phyloP scores from a whole-genome alignment of 2,797 vertebrate species.

The Synaphobranchus kaupii region DNA sequence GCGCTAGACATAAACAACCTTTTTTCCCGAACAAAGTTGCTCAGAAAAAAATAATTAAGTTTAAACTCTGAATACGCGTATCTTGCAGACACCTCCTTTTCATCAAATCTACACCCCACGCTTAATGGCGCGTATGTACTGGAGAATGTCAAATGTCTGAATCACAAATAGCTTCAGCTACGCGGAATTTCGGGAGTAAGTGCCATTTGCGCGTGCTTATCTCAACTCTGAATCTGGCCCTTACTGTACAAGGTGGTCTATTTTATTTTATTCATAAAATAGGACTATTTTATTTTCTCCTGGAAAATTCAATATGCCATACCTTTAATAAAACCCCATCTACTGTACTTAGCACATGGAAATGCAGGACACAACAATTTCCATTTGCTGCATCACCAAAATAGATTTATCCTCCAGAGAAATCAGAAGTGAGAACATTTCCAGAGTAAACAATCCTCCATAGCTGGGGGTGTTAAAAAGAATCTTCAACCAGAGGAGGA shows the following conservation, averaged over 20 bases:
- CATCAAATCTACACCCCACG: no score
- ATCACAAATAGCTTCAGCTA: no score
- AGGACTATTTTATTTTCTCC: slow-evolving; percentile 34
- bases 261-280: neutral
- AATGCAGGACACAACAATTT: slow-evolving; percentile 49
- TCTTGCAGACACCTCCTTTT: no score
- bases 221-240: neutral
- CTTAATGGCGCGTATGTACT: no score
- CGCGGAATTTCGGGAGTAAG: no score
- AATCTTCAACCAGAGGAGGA: slow-evolving; percentile 35
- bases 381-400: slow-evolving; percentile 48
- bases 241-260: neutral
- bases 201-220: no score
- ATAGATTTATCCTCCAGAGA: slow-evolving; percentile 19
- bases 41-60: no score
- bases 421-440: slow-evolving; percentile 48
- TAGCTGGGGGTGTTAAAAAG: slow-evolving; percentile 49
- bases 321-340: slow-evolving; percentile 33
- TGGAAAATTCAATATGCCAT: neutral
- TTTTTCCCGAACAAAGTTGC: no score
- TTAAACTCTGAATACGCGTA: no score
- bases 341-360: slow-evolving; percentile 53
- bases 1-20: no score
- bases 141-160: no score
- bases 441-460: slow-evolving; percentile 59